phyloP scores from a whole-genome alignment of 2,797 vertebrate genomes.

The Hafferia zeledoni region DNA sequence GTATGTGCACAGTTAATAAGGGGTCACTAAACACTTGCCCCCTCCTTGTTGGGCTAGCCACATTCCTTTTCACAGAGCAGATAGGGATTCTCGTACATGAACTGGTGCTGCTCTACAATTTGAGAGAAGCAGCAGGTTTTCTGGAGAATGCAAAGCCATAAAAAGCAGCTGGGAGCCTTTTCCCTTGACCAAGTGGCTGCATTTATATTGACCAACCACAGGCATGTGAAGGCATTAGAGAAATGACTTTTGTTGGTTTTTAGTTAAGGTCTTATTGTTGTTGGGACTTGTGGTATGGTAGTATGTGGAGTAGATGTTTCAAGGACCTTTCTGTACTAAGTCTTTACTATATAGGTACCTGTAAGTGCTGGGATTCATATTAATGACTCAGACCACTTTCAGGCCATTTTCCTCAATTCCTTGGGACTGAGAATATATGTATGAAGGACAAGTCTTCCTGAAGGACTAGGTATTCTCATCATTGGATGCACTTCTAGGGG shows the following conservation, averaged over 20 bases:
- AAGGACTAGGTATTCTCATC: not conserved
- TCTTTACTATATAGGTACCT: not conserved
- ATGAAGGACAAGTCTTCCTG: not conserved
- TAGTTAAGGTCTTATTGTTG: not conserved
- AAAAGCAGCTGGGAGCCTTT: conserved; percentile 17
- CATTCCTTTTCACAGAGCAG: not conserved
- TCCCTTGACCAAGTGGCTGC: not conserved
- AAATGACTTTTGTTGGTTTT: not conserved
- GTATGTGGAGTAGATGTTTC: not conserved
- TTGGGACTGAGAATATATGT: not conserved
- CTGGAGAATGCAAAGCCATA: not conserved
- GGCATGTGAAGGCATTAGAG: not conserved
- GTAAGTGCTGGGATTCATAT: not conserved
- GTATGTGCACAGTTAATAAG: not conserved
- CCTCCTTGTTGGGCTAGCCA: not conserved
- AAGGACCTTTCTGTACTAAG: not conserved
- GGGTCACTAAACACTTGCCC: not conserved
- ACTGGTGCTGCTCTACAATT: not conserved
- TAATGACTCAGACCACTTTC: not conserved
- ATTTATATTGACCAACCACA: not conserved
- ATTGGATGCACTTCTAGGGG: not conserved
- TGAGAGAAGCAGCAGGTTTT: not conserved
- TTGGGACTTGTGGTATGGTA: not conserved
- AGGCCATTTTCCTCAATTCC: not conserved
- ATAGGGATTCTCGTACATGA: not conserved